Conservation (phyloP, 1,140 invertebrate genomes). For the Dendroctonus valens region DNA sequence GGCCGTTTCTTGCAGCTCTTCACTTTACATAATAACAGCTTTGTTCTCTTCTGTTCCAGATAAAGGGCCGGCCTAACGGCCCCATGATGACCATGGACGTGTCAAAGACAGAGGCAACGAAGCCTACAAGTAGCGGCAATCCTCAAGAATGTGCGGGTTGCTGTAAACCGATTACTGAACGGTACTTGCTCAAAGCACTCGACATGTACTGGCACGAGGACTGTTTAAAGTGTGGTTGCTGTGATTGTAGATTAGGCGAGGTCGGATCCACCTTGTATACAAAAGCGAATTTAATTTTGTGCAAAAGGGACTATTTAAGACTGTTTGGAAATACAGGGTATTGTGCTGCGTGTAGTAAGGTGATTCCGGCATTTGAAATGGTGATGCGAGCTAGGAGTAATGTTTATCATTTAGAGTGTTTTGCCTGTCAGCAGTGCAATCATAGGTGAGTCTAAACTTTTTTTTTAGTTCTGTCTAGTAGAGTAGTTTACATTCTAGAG, state of each 20-base stretch:
- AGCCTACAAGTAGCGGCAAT: slow-evolving; percentile 35
- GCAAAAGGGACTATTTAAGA: slow-evolving; percentile 97
- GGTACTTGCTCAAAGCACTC: slow-evolving; percentile 79
- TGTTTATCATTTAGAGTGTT: slow-evolving; percentile 97
- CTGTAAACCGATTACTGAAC: slow-evolving; percentile 82
- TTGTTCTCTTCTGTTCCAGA: slow-evolving; percentile 43
- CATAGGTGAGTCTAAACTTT: slow-evolving; percentile 73
- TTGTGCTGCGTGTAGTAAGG: slow-evolving; percentile 93
- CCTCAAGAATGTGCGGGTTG: slow-evolving; percentile 79
- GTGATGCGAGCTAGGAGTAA: slow-evolving; percentile 96
- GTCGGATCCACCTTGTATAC: slow-evolving; percentile 96
- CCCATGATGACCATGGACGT: slow-evolving; percentile 72
- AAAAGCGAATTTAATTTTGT: slow-evolving; percentile 95
- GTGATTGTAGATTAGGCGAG: slow-evolving; percentile 94
- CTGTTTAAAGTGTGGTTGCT: slow-evolving; percentile 96
- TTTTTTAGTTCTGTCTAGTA: not conserved
- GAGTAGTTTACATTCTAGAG: no score
- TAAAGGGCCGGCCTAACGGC: slow-evolving; percentile 47
- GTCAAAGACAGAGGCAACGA: slow-evolving; percentile 51
- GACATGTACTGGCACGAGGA: slow-evolving; percentile 98
- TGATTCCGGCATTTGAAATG: slow-evolving; percentile 98
- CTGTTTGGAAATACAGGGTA: slow-evolving; percentile 87
- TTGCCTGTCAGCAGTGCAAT: slow-evolving; percentile 97
- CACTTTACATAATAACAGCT: not conserved
- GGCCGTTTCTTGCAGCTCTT: no score